Evolutionary conservation across 1,140 invertebrate genomes (phyloP).

Genomic region (Planococcus citri): DNA sequence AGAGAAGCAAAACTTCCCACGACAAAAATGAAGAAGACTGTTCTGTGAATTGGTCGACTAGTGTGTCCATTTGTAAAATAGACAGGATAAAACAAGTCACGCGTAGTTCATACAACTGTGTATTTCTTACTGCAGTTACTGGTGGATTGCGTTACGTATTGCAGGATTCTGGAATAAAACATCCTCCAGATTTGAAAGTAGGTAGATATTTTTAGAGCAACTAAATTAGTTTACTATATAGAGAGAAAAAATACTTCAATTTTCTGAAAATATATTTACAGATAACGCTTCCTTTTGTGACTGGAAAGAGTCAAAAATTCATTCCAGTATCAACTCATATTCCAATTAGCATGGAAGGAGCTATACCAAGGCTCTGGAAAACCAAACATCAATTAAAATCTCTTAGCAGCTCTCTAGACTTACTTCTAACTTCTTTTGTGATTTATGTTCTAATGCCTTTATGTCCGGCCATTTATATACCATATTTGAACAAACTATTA

Average conservation of each 20-base stretch:
- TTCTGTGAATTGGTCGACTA: slow-evolving; percentile 38
- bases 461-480: slow-evolving; percentile 30
- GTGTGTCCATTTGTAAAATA: slow-evolving; percentile 34
- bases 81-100: slow-evolving; percentile 36
- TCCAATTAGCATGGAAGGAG: slow-evolving; percentile 42
- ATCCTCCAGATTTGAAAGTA: slow-evolving; percentile 40
- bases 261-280: background rate
- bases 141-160: slow-evolving; percentile 40
- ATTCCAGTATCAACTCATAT: slow-evolving; percentile 35
- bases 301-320: slow-evolving; percentile 8
- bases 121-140: slow-evolving; percentile 40
- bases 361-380: slow-evolving; percentile 47
- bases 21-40: background rate
- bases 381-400: slow-evolving; percentile 35
- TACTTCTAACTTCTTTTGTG: slow-evolving; percentile 39
- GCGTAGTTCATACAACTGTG: slow-evolving; percentile 41
- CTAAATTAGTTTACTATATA: too few species aligned
- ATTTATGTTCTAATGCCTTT: slow-evolving; percentile 35
- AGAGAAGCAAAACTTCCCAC: background rate
- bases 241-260: background rate
- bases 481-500: slow-evolving; percentile 28
- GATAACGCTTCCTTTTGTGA: background rate
- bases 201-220: too few species aligned
- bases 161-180: slow-evolving; percentile 35
- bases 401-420: slow-evolving; percentile 34